Percentiles rank a stretch among this genome's conserved stretches.
Conservation (phyloP, 2,797 vertebrate genomes). For the Cuniculus paca region DNA sequence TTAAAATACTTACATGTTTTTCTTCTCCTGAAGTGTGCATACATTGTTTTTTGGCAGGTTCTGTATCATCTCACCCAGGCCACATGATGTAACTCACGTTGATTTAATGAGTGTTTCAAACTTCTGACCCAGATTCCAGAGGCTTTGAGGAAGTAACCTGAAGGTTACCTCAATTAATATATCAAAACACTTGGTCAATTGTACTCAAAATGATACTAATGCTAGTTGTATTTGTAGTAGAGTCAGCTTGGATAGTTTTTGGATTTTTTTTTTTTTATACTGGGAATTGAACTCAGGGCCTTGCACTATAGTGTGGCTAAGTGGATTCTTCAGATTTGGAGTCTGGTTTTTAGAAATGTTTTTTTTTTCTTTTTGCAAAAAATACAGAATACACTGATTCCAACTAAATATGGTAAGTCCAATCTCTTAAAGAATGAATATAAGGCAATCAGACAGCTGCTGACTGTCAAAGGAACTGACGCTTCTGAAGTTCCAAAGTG, state of each 20-base stretch:
- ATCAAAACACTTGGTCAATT: neutral
- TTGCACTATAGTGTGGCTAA: too few relatives aligned
- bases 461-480: constrained; percentile 64
- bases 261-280: too few relatives aligned
- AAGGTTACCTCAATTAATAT: neutral
- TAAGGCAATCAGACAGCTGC: constrained; percentile 78
- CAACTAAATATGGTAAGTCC: constrained; percentile 69
- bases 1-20: neutral
- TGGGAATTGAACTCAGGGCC: too few relatives aligned
- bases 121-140: neutral
- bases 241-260: constrained; percentile 19
- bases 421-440: constrained; percentile 65
- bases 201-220: neutral
- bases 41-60: neutral
- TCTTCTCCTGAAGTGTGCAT: neutral
- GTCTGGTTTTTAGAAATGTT: constrained; percentile 52
- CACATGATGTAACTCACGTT: neutral
- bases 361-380: neutral
- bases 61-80: neutral
- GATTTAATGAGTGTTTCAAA: constrained; percentile 3
- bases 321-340: neutral
- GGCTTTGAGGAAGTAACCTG: neutral
- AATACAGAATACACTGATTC: constrained; percentile 44
- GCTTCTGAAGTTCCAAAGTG: constrained; percentile 47
- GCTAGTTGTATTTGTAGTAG: constrained; percentile 51